Conservation (phyloP, 2,113 vertebrate genomes). For the pig (Sus scrofa) region T2T-Sscrofa CM000813.6:106306501-106307000, state of each 20-base stretch:
- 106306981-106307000: not conserved
- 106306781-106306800: conserved; percentile 67
- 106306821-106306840: not conserved
- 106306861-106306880: conserved; percentile 42
- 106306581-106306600: not conserved
- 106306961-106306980: not conserved
- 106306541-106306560: not conserved
- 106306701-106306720: conserved; percentile 71
- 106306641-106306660: conserved; percentile 51
- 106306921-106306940: not conserved
- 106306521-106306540: conserved; percentile 33
- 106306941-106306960: not conserved
- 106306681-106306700: conserved; percentile 50
- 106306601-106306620: conserved; percentile 3
- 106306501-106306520: not conserved
- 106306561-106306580: not conserved
- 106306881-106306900: not conserved
- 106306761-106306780: conserved; percentile 74
- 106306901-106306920: conserved; percentile 44
- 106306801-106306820: conserved; percentile 33
- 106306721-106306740: conserved; percentile 35
- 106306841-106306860: not conserved
- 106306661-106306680: conserved; percentile 71
- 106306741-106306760: conserved; percentile 70
- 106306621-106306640: conserved; percentile 65